Evolutionary conservation across 2,888 invertebrate species (phyloP).

Genomic region (Polyommatus icarus): DNA sequence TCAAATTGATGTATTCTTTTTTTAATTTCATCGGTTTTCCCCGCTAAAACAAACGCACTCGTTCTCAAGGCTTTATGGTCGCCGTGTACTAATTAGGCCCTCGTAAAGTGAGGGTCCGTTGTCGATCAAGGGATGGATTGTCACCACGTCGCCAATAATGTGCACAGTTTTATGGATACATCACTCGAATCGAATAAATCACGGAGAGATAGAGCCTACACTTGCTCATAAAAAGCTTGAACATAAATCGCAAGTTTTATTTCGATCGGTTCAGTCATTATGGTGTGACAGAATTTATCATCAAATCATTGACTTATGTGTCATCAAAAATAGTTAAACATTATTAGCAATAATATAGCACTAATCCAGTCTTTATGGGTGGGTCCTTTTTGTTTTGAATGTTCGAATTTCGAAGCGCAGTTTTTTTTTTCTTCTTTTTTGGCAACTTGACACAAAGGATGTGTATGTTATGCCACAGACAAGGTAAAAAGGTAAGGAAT

Average conservation of each 20-base stretch:
- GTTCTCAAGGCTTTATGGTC: conserved; percentile 44
- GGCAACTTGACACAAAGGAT: no score
- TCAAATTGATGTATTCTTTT: conserved; percentile 13
- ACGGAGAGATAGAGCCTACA: background rate
- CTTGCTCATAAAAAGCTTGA: conserved; percentile 8
- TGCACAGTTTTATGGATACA: conserved; percentile 36
- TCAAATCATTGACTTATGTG: background rate
- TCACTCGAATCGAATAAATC: conserved; percentile 31
- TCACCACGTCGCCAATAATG: conserved; percentile 34
- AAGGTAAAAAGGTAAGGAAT: no score
- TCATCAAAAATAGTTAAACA: background rate
- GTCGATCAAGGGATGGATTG: conserved; percentile 72
- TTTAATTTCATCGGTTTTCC: conserved; percentile 19
- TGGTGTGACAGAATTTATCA: background rate
- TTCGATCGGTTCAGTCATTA: background rate
- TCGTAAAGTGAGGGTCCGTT: conserved; percentile 66
- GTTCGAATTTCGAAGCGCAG: background rate
- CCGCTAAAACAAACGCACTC: conserved; percentile 21
- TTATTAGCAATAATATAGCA: background rate
- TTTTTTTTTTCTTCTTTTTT: no score
- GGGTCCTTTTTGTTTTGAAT: background rate
- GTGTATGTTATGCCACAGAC: no score
- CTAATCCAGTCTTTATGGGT: no score
- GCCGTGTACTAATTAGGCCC: conserved; percentile 66
- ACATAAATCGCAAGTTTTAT: conserved; percentile 2